These are phyloP conservation scores for Aphelinus certus DNA, from an alignment of 1,140 invertebrate genomes.

Conservation along the genomic window DNA sequence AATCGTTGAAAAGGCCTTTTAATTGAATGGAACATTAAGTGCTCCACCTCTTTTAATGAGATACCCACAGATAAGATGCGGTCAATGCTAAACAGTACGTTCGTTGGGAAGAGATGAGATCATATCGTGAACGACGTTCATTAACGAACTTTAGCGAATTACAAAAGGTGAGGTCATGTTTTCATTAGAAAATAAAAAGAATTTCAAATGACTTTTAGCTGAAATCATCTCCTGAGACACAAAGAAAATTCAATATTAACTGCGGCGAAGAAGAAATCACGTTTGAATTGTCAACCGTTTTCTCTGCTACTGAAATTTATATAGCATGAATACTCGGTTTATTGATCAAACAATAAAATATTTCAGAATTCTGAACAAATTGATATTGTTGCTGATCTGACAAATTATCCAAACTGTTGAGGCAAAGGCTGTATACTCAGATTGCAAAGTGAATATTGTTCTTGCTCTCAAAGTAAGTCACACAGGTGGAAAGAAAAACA, in stretches of 20 bases:
- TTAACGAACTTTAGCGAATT: neutral
- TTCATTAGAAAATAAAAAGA: neutral
- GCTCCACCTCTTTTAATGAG: slow-evolving; percentile 16
- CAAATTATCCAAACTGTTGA: too few relatives aligned
- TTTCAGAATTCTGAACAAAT: too few relatives aligned
- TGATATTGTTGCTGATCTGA: too few relatives aligned
- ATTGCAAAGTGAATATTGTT: neutral
- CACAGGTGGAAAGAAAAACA: neutral
- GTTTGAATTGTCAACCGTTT: too few relatives aligned
- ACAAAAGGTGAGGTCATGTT: neutral
- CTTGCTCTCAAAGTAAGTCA: neutral
- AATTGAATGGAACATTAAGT: slow-evolving; percentile 6
- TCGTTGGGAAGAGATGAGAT: neutral
- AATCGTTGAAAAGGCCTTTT: slow-evolving; percentile 7
- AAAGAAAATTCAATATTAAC: too few relatives aligned
- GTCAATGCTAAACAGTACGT: slow-evolving; percentile 1
- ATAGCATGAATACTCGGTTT: too few relatives aligned
- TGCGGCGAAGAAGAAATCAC: too few relatives aligned
- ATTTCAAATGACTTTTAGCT: neutral
- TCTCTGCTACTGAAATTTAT: too few relatives aligned
- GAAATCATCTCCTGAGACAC: too few relatives aligned
- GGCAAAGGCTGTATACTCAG: too few relatives aligned
- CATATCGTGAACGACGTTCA: neutral
- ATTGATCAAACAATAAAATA: too few relatives aligned
- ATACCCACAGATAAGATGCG: neutral